Evolutionary conservation across 2,888 invertebrate genomes (phyloP).

Genomic region (Acanthosepion esculentum): DNA sequence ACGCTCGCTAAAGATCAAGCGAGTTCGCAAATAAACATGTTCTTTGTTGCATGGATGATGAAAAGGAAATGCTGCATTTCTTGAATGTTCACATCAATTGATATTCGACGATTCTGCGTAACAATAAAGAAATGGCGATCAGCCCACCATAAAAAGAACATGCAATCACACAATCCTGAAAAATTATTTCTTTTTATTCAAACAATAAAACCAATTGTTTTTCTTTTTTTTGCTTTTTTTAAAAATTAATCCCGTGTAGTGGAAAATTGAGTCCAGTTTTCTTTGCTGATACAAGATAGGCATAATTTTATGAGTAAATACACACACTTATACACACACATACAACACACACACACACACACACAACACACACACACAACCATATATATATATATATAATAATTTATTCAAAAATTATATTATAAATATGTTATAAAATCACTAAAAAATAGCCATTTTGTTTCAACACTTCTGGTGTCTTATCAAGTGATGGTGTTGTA

Average conservation of each 20-base stretch:
- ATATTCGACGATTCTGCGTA: not conserved
- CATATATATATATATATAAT: no score
- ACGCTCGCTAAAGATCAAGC: constrained; percentile 6
- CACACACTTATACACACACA: no score
- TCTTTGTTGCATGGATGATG: not conserved
- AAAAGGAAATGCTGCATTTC: not conserved
- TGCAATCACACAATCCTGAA: not conserved
- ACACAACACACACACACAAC: no score
- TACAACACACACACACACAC: no score
- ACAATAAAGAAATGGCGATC: not conserved
- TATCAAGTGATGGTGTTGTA: no score
- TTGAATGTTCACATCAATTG: not conserved
- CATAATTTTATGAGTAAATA: not conserved
- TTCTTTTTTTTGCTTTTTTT: no score
- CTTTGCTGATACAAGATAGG: not conserved
- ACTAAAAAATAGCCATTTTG: no score
- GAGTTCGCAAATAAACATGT: no score
- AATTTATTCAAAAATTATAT: no score
- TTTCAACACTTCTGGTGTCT: no score
- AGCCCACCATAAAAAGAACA: not conserved
- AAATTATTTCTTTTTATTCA: not conserved
- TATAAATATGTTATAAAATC: no score
- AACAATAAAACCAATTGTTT: not conserved
- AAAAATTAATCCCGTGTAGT: not conserved
- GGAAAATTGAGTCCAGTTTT: not conserved